Percentiles rank a stretch among this genome's conserved stretches.
These are phyloP conservation scores for Drosophila macrospina DNA, from an alignment of 2,888 invertebrate species.

Conservation along the genomic window DNA sequence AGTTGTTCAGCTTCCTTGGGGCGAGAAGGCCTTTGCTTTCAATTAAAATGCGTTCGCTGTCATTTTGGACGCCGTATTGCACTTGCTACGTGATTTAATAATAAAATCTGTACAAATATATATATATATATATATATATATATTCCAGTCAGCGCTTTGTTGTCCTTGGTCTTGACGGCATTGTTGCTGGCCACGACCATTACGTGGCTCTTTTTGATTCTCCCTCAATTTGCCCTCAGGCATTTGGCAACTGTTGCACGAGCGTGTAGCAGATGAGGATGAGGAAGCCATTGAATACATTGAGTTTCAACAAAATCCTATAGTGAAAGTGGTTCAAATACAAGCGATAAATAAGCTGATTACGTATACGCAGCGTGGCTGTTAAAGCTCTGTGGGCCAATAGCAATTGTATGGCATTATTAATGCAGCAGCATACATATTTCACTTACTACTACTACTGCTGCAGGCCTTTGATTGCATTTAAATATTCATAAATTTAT, in stretches of 20 bases:
- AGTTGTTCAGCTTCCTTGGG: conserved; percentile 25
- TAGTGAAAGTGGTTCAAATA: conserved; percentile 11
- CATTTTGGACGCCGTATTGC: conserved; percentile 81
- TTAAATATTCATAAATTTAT: conserved; percentile 42
- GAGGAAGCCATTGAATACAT: conserved; percentile 25
- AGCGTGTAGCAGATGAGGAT: not conserved
- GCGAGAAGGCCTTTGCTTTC: conserved; percentile 53
- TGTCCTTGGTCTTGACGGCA: conserved; percentile 60
- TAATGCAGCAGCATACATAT: conserved; percentile 38
- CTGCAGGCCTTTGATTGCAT: conserved; percentile 18
- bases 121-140: conserved; percentile 71
- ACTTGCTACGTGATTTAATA: conserved; percentile 79
- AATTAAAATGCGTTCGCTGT: conserved; percentile 81
- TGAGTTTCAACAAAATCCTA: conserved; percentile 24
- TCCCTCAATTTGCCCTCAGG: conserved; percentile 5
- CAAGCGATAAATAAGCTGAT: conserved; percentile 37
- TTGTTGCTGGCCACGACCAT: conserved; percentile 62
- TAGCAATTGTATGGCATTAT: conserved; percentile 36
- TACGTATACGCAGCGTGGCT: conserved; percentile 37
- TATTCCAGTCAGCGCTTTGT: conserved; percentile 76
- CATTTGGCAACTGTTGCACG: conserved; percentile 70
- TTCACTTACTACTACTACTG: conserved; percentile 35
- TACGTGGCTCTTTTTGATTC: conserved; percentile 68
- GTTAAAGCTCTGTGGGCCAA: conserved; percentile 19
- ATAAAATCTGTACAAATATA: conserved; percentile 74